These are phyloP conservation scores for Elaphurus davidianus DNA, from an alignment of 2,113 vertebrate genomes.

Conservation along the genomic window DNA sequence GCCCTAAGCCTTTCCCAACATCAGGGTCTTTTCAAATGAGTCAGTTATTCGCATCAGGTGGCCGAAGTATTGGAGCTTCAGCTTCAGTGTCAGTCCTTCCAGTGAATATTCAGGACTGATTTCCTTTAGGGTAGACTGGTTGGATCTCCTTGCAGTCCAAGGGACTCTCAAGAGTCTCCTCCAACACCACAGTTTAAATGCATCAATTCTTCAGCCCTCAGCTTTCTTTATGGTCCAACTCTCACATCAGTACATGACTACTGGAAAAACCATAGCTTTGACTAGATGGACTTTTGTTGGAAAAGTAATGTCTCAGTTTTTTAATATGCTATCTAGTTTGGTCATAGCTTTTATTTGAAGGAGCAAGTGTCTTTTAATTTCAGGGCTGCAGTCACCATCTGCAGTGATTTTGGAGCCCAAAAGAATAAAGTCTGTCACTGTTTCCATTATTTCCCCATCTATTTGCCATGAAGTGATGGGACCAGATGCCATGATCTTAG, in stretches of 20 bases:
- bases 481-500: background rate
- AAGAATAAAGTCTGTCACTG: background rate
- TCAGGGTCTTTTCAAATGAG: background rate
- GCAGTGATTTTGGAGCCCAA: background rate
- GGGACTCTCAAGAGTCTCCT: background rate
- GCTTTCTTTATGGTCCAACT: background rate
- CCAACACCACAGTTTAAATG: background rate
- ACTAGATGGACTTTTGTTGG: background rate
- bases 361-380: background rate
- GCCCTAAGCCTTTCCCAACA: background rate
- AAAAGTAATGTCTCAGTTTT: background rate
- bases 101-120: background rate
- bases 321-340: background rate
- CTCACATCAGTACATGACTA: background rate
- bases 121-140: background rate
- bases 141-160: background rate
- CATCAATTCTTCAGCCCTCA: background rate
- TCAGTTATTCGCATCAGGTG: background rate
- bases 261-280: background rate
- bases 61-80: background rate
- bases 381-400: background rate
- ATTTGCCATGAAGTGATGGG: background rate
- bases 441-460: background rate
- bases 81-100: background rate
- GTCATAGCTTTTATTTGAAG: background rate